Conservation (phyloP, 2,113 vertebrate species). For the Seriola rivoliana region DNA sequence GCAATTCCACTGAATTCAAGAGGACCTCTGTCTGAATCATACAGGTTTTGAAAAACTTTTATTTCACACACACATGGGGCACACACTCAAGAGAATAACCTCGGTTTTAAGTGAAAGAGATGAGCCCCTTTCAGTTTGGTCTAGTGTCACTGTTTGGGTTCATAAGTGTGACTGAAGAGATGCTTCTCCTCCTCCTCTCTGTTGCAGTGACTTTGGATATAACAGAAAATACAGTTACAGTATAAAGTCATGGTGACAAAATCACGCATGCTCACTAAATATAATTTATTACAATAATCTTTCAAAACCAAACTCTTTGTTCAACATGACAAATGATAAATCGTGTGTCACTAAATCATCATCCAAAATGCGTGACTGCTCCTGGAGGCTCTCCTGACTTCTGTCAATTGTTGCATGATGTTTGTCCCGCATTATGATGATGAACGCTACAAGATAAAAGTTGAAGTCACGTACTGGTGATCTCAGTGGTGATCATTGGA, state of each 20-base stretch:
- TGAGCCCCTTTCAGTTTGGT: not conserved
- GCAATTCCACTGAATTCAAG: slow-evolving; percentile 36
- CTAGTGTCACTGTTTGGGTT: not conserved
- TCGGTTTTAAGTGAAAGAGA: not conserved
- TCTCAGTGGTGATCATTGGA: no score
- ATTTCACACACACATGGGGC: not conserved
- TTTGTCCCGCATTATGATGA: no score
- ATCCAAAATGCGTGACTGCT: no score
- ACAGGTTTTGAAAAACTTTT: not conserved
- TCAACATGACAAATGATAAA: no score
- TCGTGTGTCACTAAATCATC: no score
- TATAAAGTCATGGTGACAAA: no score
- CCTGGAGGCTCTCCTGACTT: no score
- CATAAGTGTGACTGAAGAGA: not conserved
- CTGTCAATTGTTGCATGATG: no score
- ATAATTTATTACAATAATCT: not conserved
- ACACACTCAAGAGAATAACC: not conserved
- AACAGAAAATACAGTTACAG: not conserved
- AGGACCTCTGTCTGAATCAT: slow-evolving; percentile 18
- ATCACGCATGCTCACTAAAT: no score
- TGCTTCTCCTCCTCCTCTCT: not conserved
- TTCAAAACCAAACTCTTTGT: no score
- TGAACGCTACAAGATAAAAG: no score
- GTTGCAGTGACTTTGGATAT: not conserved
- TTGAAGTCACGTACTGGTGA: no score